A percentile compares a stretch with the other conserved stretches of the same genome.
phyloP scores from a whole-genome alignment of 2,797 vertebrate genomes.

The Semaprochilodus insignis region DNA sequence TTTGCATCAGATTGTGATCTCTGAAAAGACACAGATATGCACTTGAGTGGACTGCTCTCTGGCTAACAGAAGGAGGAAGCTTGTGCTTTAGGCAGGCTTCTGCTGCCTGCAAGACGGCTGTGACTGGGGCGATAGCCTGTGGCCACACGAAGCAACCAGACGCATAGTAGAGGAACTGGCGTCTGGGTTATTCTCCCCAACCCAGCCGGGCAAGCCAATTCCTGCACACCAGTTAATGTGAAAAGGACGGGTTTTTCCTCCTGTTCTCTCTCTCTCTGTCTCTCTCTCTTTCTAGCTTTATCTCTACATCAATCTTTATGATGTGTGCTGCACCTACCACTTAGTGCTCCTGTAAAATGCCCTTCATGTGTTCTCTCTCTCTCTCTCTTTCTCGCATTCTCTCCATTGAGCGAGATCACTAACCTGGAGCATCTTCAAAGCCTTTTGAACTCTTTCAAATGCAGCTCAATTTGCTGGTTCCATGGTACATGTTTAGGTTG shows the following conservation, averaged over 20 bases:
- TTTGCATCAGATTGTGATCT: background rate
- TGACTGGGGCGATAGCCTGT: slow-evolving; percentile 39
- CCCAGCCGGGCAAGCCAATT: slow-evolving; percentile 76
- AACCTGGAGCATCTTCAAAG: slow-evolving; percentile 51
- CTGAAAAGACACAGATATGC: background rate
- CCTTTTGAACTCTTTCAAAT: slow-evolving; percentile 36
- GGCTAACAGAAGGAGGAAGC: background rate
- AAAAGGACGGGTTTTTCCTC: slow-evolving; percentile 54
- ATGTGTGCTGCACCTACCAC: slow-evolving; percentile 80
- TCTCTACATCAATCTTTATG: slow-evolving; percentile 82
- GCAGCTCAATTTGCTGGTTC: slow-evolving; percentile 16
- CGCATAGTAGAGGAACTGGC: slow-evolving; percentile 71
- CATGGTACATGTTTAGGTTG: slow-evolving; percentile 4
- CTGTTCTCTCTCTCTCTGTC: slow-evolving; percentile 27
- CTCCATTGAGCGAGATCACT: slow-evolving; percentile 40
- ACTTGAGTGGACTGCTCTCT: background rate
- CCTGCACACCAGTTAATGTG: slow-evolving; percentile 65
- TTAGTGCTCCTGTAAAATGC: slow-evolving; percentile 79
- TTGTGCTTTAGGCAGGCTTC: slow-evolving; percentile 34
- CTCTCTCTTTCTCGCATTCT: slow-evolving; percentile 22
- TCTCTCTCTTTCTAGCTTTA: slow-evolving; percentile 49
- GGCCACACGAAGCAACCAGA: slow-evolving; percentile 64
- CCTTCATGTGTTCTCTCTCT: slow-evolving; percentile 65
- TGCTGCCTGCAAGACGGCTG: slow-evolving; percentile 20
- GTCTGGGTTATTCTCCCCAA: slow-evolving; percentile 67